phyloP scores from a whole-genome alignment of 2,888 invertebrate genomes.

The Globia sparganii region DNA sequence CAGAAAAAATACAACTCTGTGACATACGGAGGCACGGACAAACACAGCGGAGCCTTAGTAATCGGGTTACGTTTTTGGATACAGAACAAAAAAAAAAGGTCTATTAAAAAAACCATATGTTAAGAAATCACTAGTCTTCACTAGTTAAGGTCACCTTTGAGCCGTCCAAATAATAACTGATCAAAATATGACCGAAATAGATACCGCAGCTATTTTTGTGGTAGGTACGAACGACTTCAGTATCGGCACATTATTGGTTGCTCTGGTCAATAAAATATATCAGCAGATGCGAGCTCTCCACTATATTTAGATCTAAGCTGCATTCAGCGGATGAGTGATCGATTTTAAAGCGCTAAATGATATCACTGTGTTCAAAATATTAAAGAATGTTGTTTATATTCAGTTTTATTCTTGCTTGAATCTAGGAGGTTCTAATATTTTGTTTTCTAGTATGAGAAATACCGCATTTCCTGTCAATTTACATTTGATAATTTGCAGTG shows the following conservation, averaged over 20 bases:
- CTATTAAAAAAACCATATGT: neutral
- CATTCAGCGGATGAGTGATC: constrained; percentile 48
- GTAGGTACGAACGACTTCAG: constrained; percentile 8
- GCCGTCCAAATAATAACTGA: neutral
- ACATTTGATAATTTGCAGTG: neutral
- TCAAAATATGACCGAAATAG: constrained; percentile 18
- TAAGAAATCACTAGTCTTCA: neutral
- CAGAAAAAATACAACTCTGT: neutral
- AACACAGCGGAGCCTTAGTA: neutral
- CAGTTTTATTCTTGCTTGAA: neutral
- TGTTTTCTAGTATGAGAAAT: neutral
- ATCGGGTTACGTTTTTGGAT: too few species aligned
- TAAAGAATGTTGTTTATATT: constrained; percentile 9
- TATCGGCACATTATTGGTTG: constrained; percentile 36
- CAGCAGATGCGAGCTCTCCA: constrained; percentile 32
- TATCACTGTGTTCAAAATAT: constrained; percentile 41
- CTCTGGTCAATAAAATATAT: constrained; percentile 52
- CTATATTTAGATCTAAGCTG: constrained; percentile 52
- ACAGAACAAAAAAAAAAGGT: neutral
- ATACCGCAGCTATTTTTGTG: constrained; percentile 35
- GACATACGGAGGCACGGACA: neutral
- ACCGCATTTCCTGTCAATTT: neutral
- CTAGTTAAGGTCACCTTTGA: neutral
- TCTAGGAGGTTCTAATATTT: too few species aligned
- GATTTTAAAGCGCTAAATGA: constrained; percentile 52